Percentiles rank a stretch among this genome's conserved stretches.
Conservation (phyloP, 2,113 vertebrate species). For the Saguinus imperator region DNA sequence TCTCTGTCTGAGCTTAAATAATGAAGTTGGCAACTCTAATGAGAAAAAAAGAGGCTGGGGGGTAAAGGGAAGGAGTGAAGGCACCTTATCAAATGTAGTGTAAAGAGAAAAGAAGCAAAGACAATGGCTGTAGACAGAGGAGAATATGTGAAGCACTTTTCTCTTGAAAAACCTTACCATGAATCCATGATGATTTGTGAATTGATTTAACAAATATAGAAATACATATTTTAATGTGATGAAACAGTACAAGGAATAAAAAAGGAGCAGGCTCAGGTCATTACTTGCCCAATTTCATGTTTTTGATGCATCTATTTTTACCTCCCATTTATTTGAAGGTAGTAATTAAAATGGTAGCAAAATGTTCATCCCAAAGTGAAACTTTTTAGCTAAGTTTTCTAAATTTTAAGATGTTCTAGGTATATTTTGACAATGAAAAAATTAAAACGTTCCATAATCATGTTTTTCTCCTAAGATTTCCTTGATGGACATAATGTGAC, state of each 20-base stretch:
- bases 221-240: not conserved
- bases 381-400: not conserved
- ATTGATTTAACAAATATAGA: not conserved
- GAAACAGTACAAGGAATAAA: not conserved
- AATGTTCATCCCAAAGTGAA: slow-evolving; percentile 1
- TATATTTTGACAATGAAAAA: slow-evolving; percentile 12
- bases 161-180: not conserved
- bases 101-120: slow-evolving; percentile 51
- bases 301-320: slow-evolving; percentile 1
- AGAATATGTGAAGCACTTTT: not conserved
- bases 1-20: slow-evolving; percentile 34
- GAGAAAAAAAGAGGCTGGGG: not conserved
- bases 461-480: not conserved
- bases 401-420: not conserved
- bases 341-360: slow-evolving; percentile 37
- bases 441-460: not conserved
- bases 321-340: not conserved
- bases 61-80: not conserved
- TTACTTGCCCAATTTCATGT: not conserved
- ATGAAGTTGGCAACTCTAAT: slow-evolving; percentile 17
- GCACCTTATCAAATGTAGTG: not conserved
- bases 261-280: not conserved
- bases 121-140: slow-evolving; percentile 18
- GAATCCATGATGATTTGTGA: not conserved
- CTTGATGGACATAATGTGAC: not conserved